Evolutionary conservation across 2,888 invertebrate genomes (phyloP), one percentile per base, ranked within the genome.

Genomic region (Chaetogeoica ovagalla): DNA sequence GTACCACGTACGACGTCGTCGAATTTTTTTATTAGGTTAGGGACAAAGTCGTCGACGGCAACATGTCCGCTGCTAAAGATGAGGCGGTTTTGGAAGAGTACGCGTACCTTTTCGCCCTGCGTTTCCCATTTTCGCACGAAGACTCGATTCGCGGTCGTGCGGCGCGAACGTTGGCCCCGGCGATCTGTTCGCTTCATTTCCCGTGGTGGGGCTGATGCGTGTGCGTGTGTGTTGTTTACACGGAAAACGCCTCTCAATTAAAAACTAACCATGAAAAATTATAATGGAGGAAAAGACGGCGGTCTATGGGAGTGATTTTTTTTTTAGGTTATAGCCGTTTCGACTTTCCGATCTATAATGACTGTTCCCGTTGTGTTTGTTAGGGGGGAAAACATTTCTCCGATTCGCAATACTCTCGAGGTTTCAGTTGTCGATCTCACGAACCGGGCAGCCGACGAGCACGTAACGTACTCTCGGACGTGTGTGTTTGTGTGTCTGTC

Each of bases 181-280:
- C 1, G 30, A 21, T 21, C 23, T 13, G 11, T 48, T 48, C 48
- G 48, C 48, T 11, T n/a, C 11, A 48, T 1, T 11, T 48, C 13
- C 13, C 3, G 3, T 48, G 48, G 48, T 9, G 48, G 48, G 48
- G 13, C 48, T 48, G 48, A 9, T 48, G 7, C 9, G 6, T 48
- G 48, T 11, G 13, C 13, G 11, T 48, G 48, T 23, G 23, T 60
- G 8, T 60, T 21, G 8, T 23, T 23, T 74, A 52, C 13, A 21
- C 66, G 30, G 23, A 57, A 74, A 74, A 74, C 52, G 15, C 30
- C 7, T 52, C 15, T 52, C 52, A 65, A 65, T 74, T 74, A 69
- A 79, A 77, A 79, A 71, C 79, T 79, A 79, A 79, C 79, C 79
- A 79, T 79, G 70, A 79, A 79, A 79, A 71, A 79, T 57, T 57